Evolutionary conservation across 2,888 invertebrate species (phyloP).

Genomic region (Drosophila antonietae): DNA sequence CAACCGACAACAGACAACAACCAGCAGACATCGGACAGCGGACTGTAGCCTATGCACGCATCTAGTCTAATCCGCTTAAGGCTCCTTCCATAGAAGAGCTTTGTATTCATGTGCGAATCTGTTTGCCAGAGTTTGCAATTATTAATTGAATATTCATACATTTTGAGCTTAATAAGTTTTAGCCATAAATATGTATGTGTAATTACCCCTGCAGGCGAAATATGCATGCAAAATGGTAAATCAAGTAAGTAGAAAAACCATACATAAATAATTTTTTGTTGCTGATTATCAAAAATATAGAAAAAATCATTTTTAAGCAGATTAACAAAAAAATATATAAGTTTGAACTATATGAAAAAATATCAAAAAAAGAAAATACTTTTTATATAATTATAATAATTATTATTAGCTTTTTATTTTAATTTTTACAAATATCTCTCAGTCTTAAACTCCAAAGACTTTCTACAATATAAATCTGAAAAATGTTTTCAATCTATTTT

Average conservation of each 20-base stretch:
- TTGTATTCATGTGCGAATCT: background rate
- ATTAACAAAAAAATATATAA: no score
- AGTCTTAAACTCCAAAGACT: no score
- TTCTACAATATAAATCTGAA: no score
- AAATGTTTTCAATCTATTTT: no score
- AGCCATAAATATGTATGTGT: background rate
- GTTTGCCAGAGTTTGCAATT: background rate
- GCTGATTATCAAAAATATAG: no score
- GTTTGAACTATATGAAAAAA: no score
- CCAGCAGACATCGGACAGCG: background rate
- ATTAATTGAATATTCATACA: conserved; percentile 9
- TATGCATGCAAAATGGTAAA: background rate
- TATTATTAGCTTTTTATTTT: no score
- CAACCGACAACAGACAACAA: background rate
- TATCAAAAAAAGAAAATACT: no score
- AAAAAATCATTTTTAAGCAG: no score
- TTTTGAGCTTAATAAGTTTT: background rate
- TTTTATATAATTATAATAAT: no score
- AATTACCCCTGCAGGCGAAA: background rate
- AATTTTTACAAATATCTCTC: no score
- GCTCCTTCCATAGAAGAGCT: background rate
- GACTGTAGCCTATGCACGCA: background rate
- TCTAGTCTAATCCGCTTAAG: conserved; percentile 12
- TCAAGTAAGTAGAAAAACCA: background rate
- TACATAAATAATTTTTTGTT: no score